Evolutionary conservation across 2,888 invertebrate species (phyloP), one percentile per base, ranked within the genome.

Genomic region (Aphodius granarius): DNA sequence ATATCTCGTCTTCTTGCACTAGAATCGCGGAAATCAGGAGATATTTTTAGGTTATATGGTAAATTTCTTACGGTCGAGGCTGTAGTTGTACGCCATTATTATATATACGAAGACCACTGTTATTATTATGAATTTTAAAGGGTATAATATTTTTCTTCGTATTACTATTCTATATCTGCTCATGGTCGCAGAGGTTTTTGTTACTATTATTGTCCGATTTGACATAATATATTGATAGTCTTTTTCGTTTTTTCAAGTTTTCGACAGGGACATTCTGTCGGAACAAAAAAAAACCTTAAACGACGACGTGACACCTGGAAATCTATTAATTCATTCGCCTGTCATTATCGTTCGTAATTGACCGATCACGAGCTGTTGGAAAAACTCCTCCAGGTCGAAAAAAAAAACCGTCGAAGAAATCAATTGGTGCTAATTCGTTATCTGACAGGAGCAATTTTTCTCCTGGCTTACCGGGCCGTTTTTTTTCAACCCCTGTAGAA

Each of bases 391-490:
- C 43, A 43, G 43, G 43, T 43, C 13, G 6, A 43, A 43, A 9
- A 43, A 43, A 43, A 43, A 43, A 43, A 43, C 6, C 43, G 18
- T 21, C 66, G 66, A 21, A 3, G 21, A 66, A 66, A 66, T 66
- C 66, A 66, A 66, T 66, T 21, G 21, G 66, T 19, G 18, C 18
- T 66, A 66, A 66, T 66, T 66, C 21, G 66, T 17, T 18, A 66
- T 66, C 66, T 18, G 20, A 21, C 66, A 19, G 16, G 20, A 66
- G 21, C 66, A 66, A 66, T 66, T 66, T 66, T 66, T 66, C 66
- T 21, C 6, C 20, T 15, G 18, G 21, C 43, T 43, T 66, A 66
- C 21, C 21, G 21, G 17, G n/a, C n/a, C 21, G n/a, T 66, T 18
- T 15, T 13, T 43, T 1, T 43, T 43, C 43, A 43, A 43, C 43